Evolutionary conservation across 2,888 invertebrate species (phyloP).

Genomic region (Sabatieria punctata): DNA sequence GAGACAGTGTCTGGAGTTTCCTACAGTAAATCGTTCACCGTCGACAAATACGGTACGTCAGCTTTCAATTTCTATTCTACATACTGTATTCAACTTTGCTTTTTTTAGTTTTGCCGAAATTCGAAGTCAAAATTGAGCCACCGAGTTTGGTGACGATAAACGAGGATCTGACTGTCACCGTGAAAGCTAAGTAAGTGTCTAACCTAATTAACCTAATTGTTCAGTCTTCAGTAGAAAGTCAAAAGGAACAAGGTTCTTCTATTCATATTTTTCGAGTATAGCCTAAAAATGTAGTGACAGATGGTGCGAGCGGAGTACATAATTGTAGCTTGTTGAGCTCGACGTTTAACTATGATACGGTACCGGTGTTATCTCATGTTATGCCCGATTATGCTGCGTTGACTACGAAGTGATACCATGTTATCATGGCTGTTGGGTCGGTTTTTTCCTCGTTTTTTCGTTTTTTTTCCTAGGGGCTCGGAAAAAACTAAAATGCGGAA

Average conservation of each 20-base stretch:
- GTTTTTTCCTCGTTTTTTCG: too few species aligned
- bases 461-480: too few species aligned
- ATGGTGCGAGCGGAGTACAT: neutral
- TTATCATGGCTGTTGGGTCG: too few species aligned
- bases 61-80: neutral
- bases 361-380: too few species aligned
- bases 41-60: slow-evolving; percentile 56
- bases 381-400: too few species aligned
- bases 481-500: too few species aligned
- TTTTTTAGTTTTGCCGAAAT: slow-evolving; percentile 61
- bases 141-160: slow-evolving; percentile 63
- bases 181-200: slow-evolving; percentile 57
- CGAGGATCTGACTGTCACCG: slow-evolving; percentile 57
- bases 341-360: too few species aligned
- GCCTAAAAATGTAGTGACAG: neutral
- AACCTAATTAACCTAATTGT: neutral
- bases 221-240: neutral
- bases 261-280: neutral
- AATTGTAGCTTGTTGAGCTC: neutral
- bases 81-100: neutral
- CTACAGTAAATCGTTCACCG: slow-evolving; percentile 49
- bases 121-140: slow-evolving; percentile 64
- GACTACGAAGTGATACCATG: too few species aligned
- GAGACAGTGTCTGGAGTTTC: slow-evolving; percentile 19
- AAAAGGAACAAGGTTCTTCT: neutral